These are phyloP conservation scores for Poecilia latipinna DNA, from an alignment of 2,113 vertebrate species.

Conservation along the genomic window DNA sequence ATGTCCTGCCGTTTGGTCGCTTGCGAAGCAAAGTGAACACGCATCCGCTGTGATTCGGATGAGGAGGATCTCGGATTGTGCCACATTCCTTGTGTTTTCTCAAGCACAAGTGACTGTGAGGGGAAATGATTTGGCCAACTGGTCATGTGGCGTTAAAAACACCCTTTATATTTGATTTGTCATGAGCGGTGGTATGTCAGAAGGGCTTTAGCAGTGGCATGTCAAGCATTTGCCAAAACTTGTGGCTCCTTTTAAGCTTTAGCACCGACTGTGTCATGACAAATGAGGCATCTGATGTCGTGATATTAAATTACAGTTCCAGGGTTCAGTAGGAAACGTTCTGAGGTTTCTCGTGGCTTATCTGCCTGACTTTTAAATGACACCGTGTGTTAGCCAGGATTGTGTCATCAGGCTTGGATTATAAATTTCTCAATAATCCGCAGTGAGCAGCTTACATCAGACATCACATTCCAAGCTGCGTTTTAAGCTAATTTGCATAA, in stretches of 20 bases:
- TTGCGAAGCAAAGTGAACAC: slow-evolving; percentile 27
- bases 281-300: slow-evolving; percentile 34
- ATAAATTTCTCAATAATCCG: slow-evolving; percentile 25
- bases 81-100: slow-evolving; percentile 34
- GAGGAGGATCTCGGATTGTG: slow-evolving; percentile 43
- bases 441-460: slow-evolving; percentile 6
- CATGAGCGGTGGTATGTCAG: slow-evolving; percentile 10
- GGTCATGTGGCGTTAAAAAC: slow-evolving; percentile 25
- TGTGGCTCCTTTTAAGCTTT: slow-evolving; percentile 21
- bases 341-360: slow-evolving; percentile 6
- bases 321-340: slow-evolving; percentile 23
- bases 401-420: slow-evolving; percentile 46
- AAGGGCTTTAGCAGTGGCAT: slow-evolving; percentile 27
- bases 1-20: slow-evolving; percentile 14
- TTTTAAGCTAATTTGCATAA: background rate
- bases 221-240: slow-evolving; percentile 36
- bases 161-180: slow-evolving; percentile 4
- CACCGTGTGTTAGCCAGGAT: slow-evolving; percentile 20
- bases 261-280: slow-evolving; percentile 9
- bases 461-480: slow-evolving; percentile 12
- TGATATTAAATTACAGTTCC: slow-evolving; percentile 47
- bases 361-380: slow-evolving; percentile 15
- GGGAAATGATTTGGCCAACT: slow-evolving; percentile 26
- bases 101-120: slow-evolving; percentile 21
- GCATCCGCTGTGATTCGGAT: slow-evolving; percentile 28